phyloP scores from a whole-genome alignment of 2,888 invertebrate genomes.

The Drosophila incognita region DNA sequence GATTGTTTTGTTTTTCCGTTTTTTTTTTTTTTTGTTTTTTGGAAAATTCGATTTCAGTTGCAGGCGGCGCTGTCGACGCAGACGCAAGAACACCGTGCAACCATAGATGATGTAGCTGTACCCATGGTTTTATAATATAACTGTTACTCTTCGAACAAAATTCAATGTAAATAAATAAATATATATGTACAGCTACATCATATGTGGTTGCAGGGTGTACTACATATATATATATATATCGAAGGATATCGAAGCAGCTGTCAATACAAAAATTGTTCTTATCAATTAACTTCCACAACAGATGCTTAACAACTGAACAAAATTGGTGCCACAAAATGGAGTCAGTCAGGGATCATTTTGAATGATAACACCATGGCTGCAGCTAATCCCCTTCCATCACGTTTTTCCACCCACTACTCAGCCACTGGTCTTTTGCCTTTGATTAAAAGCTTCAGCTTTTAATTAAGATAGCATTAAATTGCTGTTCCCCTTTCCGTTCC shows the following conservation, averaged over 20 bases:
- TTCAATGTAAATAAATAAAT: neutral
- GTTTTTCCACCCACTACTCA: neutral
- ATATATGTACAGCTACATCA: neutral
- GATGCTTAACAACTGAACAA: neutral
- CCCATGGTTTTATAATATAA: neutral
- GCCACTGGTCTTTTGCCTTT: conserved; percentile 1
- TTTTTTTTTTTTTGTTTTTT: conserved; percentile 21
- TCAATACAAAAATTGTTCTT: neutral
- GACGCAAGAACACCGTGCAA: conserved; percentile 49
- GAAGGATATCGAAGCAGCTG: too few relatives aligned
- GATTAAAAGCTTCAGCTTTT: conserved; percentile 34
- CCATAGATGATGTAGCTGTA: neutral
- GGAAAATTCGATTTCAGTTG: conserved; percentile 56
- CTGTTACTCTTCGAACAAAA: neutral
- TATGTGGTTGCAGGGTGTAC: too few relatives aligned
- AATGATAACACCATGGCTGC: neutral
- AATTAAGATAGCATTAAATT: conserved; percentile 28
- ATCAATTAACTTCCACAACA: neutral
- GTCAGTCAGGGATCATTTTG: neutral
- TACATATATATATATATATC: too few relatives aligned
- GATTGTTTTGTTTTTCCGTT: conserved; percentile 10
- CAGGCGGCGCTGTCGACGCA: conserved; percentile 40
- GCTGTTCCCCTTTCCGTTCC: conserved; percentile 1
- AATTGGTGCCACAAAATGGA: neutral
- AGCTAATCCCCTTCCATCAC: neutral